Conservation (phyloP, 2,113 vertebrate genomes). For the Chaenocephalus aceratus region DNA sequence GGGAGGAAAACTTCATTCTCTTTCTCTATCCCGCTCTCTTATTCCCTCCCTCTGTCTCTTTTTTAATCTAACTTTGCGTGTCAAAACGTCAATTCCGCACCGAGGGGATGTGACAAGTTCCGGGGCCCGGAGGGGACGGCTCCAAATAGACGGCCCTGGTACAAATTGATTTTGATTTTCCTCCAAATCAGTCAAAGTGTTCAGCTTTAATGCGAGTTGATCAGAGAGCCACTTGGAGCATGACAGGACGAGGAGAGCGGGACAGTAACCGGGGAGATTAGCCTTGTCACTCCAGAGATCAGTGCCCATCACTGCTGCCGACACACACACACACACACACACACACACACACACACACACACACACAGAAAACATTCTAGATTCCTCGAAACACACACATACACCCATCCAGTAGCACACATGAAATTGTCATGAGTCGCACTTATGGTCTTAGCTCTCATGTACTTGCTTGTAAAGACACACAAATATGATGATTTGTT, state of each 20-base stretch:
- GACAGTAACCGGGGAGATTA: conserved; percentile 80
- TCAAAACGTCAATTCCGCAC: conserved; percentile 85
- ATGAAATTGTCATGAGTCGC: not conserved
- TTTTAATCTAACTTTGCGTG: conserved; percentile 79
- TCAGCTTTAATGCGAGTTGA: conserved; percentile 86
- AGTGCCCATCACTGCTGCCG: conserved; percentile 75
- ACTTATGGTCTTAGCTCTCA: not conserved
- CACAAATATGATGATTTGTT: conserved; percentile 1
- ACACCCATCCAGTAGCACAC: conserved; percentile 6
- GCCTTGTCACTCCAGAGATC: conserved; percentile 83
- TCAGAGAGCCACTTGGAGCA: conserved; percentile 82
- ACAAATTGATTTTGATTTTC: conserved; percentile 90
- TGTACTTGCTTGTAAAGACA: not conserved
- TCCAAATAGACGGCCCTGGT: conserved; percentile 77
- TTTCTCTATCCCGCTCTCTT: conserved; percentile 7
- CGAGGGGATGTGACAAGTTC: conserved; percentile 85
- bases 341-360: conserved; percentile 49
- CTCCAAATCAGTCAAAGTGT: conserved; percentile 88
- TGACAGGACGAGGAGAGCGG: conserved; percentile 68
- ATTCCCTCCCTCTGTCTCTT: conserved; percentile 36
- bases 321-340: conserved; percentile 45
- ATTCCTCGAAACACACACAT: conserved; percentile 12
- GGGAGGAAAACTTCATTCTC: conserved; percentile 37
- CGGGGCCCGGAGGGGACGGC: conserved; percentile 77
- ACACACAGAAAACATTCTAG: conserved; percentile 24